These are phyloP conservation scores for Lepas anatifera DNA, from an alignment of 2,888 invertebrate species.

Conservation along the genomic window DNA sequence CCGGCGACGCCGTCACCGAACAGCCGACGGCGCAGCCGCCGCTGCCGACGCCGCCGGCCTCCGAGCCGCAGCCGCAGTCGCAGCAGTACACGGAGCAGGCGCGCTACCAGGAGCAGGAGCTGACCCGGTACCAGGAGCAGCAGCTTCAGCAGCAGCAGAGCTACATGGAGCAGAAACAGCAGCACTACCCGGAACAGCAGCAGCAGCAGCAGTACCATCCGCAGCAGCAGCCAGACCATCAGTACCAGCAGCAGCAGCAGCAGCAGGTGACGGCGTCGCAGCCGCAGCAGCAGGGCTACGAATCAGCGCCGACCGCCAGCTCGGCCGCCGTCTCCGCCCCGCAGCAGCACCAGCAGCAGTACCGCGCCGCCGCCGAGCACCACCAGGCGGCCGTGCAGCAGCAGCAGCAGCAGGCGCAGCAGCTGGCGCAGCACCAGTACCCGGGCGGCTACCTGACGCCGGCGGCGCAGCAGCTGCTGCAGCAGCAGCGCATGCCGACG, in stretches of 20 bases:
- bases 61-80: background rate
- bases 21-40: background rate
- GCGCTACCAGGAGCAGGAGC: background rate
- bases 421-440: conserved; percentile 19
- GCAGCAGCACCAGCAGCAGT: background rate
- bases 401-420: conserved; percentile 19
- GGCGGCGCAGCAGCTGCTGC: conserved; percentile 19
- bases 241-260: too few relatives aligned
- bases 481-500: conserved; percentile 14
- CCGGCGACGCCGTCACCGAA: background rate
- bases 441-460: conserved; percentile 22
- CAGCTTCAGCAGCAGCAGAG: background rate
- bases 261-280: background rate
- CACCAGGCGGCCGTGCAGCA: conserved; percentile 20
- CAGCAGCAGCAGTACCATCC: background rate
- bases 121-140: background rate
- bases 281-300: background rate
- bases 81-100: background rate
- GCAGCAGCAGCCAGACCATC: background rate
- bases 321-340: background rate
- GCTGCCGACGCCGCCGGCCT: too few relatives aligned
- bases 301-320: too few relatives aligned
- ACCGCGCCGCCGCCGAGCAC: conserved; percentile 11
- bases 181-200: conserved; percentile 17
- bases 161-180: conserved; percentile 13